Conservation (phyloP, 2,888 invertebrate genomes). For the Conchocele bisecta region DNA sequence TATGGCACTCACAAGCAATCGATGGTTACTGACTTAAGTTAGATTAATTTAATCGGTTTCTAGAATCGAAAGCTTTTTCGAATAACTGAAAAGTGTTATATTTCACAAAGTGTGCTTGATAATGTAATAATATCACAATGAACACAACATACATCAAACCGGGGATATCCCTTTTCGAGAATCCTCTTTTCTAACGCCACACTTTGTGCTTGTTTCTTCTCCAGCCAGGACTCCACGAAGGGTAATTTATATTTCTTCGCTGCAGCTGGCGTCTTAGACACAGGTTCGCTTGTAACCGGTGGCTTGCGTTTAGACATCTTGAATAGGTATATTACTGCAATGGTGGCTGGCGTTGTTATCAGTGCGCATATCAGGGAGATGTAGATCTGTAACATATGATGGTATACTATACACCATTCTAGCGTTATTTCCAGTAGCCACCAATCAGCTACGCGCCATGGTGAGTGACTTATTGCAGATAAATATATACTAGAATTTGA, state of each 20-base stretch:
- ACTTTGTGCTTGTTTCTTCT: conserved; percentile 53
- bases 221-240: conserved; percentile 53
- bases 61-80: too few relatives aligned
- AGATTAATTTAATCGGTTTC: too few relatives aligned
- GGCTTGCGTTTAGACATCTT: conserved; percentile 55
- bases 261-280: conserved; percentile 23
- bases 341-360: conserved; percentile 58
- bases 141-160: conserved; percentile 24
- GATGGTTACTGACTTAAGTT: too few relatives aligned
- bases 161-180: conserved; percentile 55
- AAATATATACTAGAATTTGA: too few relatives aligned
- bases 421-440: too few relatives aligned
- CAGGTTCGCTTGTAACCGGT: conserved; percentile 16
- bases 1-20: too few relatives aligned
- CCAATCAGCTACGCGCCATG: too few relatives aligned
- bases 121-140: background rate
- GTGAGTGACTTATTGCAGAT: too few relatives aligned
- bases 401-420: background rate
- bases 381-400: conserved; percentile 42
- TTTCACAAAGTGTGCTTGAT: too few relatives aligned
- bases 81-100: too few relatives aligned
- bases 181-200: conserved; percentile 60
- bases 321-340: conserved; percentile 60
- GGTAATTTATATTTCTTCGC: conserved; percentile 54
- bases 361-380: conserved; percentile 59